A percentile compares a stretch with the other conserved stretches of the same genome.
These are phyloP conservation scores for Drosophila sp. DNA, from an alignment of 1,140 invertebrate species.

Conservation along the genomic window DNA sequence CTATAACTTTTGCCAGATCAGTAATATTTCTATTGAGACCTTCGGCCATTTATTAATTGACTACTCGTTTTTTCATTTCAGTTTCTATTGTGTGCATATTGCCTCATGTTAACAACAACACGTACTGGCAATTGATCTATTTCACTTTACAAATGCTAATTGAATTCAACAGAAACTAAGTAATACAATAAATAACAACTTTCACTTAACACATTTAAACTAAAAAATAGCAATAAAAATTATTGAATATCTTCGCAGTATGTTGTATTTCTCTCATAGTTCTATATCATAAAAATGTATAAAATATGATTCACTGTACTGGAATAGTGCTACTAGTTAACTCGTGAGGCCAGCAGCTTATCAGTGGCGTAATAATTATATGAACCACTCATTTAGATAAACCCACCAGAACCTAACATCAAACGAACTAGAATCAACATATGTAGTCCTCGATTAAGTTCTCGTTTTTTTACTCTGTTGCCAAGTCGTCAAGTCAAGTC, in stretches of 20 bases:
- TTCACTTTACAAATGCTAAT: conserved; percentile 5
- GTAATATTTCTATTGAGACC: background rate
- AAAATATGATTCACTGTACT: background rate
- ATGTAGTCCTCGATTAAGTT: background rate
- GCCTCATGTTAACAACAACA: conserved; percentile 4
- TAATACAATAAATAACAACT: background rate
- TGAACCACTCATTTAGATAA: conserved; percentile 51
- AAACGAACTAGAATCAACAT: background rate
- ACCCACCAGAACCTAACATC: background rate
- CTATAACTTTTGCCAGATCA: no score
- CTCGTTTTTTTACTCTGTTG: conserved; percentile 20
- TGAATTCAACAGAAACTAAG: background rate
- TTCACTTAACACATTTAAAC: background rate
- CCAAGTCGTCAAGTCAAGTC: conserved; percentile 39
- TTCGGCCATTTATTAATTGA: background rate
- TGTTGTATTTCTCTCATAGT: background rate
- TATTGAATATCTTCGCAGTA: background rate
- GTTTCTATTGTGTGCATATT: background rate
- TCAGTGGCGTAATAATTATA: conserved; percentile 55
- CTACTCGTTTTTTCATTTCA: background rate
- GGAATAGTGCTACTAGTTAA: background rate
- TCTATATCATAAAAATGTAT: background rate
- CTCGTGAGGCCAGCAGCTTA: conserved; percentile 31
- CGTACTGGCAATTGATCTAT: background rate
- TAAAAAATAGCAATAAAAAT: conserved; percentile 1